Evolutionary conservation across 2,113 vertebrate species (phyloP), one percentile per base, ranked within the genome.

Genomic region (Myanophis thanlyinensis): DNA sequence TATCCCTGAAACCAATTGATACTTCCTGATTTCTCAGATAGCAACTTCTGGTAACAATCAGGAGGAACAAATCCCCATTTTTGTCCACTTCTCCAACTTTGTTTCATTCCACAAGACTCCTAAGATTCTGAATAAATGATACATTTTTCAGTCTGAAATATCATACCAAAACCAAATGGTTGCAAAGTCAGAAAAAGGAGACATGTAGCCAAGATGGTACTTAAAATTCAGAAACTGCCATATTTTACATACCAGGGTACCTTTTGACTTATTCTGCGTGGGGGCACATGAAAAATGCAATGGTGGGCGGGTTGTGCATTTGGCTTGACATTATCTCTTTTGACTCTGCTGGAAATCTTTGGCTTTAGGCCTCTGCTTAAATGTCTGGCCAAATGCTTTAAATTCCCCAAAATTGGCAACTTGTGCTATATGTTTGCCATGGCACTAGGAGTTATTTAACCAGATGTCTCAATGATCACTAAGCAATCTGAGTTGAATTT

Each of bases 81-180:
- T 92, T 85, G 53, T 12, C 25, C 0, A 3, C 51, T 84, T 0
- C 0, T 0, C 0, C 0, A 23, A 18, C 35, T 92, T 89, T 44
- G n/a, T 80, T 73, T 18, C 46, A n/a, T 94, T 93, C 89, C 30
- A 93, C 35, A 62, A 54, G 11, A 25, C 22, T 44, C 92, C 94
- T 53, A 95, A 91, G 48, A 44, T 12, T 7, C 40, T 27, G 13
- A 93, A 93, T 0, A 5, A 48, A n/a, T 22, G 46, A 91, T 46
- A 92, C 46, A 0, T 0, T 0, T 40, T 88, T 59, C 94, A 89
- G 85, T 91, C 92, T 59, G 92, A 88, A 95, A 67, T 59, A 49
- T 87, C 15, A 93, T 88, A 93, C 73, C 49, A 95, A 46, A 80
- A 62, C 30, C 13, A 89, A 93, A 40, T 0, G 0, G 27, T 4